A percentile compares a stretch with the other conserved stretches of the same genome.
Evolutionary conservation across 1,140 invertebrate species (phyloP).

Genomic region (Cepaea nemoralis): DNA sequence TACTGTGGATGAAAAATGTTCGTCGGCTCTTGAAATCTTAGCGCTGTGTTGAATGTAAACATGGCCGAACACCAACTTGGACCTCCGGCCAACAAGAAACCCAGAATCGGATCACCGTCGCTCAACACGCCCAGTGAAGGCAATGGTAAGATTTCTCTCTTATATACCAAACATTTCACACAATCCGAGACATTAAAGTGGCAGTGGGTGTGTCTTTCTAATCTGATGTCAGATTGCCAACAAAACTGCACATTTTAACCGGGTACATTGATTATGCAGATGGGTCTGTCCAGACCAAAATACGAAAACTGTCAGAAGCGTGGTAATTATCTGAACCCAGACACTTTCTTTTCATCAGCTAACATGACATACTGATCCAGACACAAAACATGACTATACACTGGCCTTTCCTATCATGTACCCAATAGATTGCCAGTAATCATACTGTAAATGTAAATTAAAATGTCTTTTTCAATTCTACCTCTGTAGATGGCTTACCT

Average conservation of each 20-base stretch:
- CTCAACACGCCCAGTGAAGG: conserved; percentile 78
- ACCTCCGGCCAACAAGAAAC: conserved; percentile 93
- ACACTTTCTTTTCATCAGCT: too few species aligned
- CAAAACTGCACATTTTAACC: neutral
- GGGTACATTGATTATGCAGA: conserved; percentile 10
- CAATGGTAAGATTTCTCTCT: conserved; percentile 77
- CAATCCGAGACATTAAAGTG: neutral
- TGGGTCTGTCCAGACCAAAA: neutral
- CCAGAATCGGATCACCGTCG: conserved; percentile 85
- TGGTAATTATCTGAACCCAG: too few species aligned
- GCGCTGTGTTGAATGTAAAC: conserved; percentile 57
- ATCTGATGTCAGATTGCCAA: neutral
- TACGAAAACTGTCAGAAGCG: too few species aligned
- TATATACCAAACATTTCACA: neutral
- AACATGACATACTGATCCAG: too few species aligned
- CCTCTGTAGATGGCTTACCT: too few species aligned
- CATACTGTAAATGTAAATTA: too few species aligned
- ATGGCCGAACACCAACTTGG: conserved; percentile 90
- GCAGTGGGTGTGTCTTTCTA: neutral
- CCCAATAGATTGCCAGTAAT: too few species aligned
- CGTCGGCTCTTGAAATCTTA: conserved; percentile 48
- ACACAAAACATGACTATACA: too few species aligned
- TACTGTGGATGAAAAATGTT: conserved; percentile 41
- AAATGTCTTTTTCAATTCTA: too few species aligned
- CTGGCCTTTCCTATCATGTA: too few species aligned